Conservation (phyloP, 2,888 invertebrate species). For the Rhorus exstirpatorius region DNA sequence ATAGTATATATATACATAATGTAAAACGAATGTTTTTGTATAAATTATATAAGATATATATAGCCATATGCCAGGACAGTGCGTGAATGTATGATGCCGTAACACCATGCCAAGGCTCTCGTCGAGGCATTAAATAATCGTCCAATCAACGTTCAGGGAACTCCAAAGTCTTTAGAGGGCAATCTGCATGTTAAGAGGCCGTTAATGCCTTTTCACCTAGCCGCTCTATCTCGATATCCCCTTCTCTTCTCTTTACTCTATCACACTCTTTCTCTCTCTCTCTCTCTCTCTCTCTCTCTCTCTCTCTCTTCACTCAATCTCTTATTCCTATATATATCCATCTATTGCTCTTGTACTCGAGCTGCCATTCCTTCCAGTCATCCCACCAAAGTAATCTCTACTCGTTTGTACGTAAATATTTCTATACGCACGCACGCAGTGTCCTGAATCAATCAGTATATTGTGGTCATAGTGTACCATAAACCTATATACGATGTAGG, state of each 20-base stretch:
- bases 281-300: slow-evolving; percentile 33
- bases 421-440: slow-evolving; percentile 19
- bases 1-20: slow-evolving; percentile 2
- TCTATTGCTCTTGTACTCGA: slow-evolving; percentile 11
- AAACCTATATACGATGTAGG: slow-evolving; percentile 7
- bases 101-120: slow-evolving; percentile 68
- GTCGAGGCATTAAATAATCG: slow-evolving; percentile 83
- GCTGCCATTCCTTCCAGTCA: slow-evolving; percentile 44
- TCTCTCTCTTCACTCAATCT: slow-evolving; percentile 13
- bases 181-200: slow-evolving; percentile 86
- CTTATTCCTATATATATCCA: slow-evolving; percentile 25
- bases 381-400: slow-evolving; percentile 56
- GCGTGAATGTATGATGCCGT: slow-evolving; percentile 63
- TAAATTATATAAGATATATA: slow-evolving; percentile 12
- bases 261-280: slow-evolving; percentile 23
- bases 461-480: neutral
- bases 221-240: slow-evolving; percentile 73
- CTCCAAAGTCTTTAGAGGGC: slow-evolving; percentile 83
- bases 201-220: slow-evolving; percentile 85
- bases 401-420: slow-evolving; percentile 56
- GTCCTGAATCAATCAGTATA: slow-evolving; percentile 49
- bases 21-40: slow-evolving; percentile 22
- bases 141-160: slow-evolving; percentile 84
- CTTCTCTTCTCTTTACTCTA: slow-evolving; percentile 40
- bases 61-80: slow-evolving; percentile 46